Conservation (phyloP, 2,113 vertebrate genomes). For the Peromyscus maniculatus region DNA sequence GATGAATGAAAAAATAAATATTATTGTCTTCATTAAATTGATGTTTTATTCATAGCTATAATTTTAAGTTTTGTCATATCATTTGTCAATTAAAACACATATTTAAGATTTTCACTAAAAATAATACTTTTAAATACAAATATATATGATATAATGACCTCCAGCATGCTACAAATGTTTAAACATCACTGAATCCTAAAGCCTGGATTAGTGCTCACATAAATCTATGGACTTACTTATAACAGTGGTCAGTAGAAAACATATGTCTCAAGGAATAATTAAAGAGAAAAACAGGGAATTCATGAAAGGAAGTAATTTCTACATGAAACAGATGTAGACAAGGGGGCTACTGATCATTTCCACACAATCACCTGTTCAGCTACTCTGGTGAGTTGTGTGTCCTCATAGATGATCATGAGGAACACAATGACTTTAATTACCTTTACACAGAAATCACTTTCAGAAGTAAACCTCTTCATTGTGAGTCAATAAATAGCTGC, state of each 20-base stretch:
- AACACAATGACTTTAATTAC: background rate
- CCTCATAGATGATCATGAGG: background rate
- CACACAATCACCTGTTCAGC: background rate
- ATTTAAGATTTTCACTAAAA: background rate
- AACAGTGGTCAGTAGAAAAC: background rate
- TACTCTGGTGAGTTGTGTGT: background rate
- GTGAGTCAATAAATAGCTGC: background rate
- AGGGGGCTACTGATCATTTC: background rate
- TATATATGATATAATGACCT: background rate
- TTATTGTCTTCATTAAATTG: slow-evolving; percentile 4
- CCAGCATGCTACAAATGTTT: background rate
- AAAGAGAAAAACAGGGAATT: background rate
- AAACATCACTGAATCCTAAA: background rate
- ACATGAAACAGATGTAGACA: accelerated
- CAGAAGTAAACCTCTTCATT: background rate
- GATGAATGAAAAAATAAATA: background rate
- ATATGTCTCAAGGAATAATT: background rate
- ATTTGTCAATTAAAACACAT: background rate
- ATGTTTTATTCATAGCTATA: background rate
- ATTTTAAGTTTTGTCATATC: background rate
- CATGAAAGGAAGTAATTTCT: background rate
- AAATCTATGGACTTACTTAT: background rate
- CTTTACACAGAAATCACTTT: background rate
- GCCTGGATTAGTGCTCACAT: background rate
- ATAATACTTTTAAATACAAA: background rate